phyloP scores from a whole-genome alignment of 2,113 vertebrate genomes.

The Blennius ocellaris region DNA sequence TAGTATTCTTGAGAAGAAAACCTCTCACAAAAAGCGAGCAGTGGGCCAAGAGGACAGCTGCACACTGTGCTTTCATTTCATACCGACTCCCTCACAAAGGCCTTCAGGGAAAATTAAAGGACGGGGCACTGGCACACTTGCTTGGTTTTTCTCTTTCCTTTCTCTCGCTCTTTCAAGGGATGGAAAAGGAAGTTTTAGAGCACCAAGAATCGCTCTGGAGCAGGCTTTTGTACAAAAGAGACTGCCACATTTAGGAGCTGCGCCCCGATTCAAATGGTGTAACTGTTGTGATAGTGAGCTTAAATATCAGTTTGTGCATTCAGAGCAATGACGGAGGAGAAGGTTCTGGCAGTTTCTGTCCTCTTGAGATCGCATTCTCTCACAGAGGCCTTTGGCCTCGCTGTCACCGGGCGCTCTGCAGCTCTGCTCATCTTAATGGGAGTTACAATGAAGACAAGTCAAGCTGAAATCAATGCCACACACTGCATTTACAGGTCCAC shows the following conservation, averaged over 20 bases:
- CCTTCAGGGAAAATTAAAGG: slow-evolving; percentile 74
- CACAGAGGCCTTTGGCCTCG: slow-evolving; percentile 8
- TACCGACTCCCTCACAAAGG: slow-evolving; percentile 66
- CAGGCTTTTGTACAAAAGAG: slow-evolving; percentile 47
- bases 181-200: slow-evolving; percentile 66
- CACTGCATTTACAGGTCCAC: slow-evolving; percentile 41
- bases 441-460: slow-evolving; percentile 44
- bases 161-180: slow-evolving; percentile 58
- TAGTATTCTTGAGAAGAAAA: slow-evolving; percentile 76
- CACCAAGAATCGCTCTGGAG: slow-evolving; percentile 50
- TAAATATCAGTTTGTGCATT: slow-evolving; percentile 49
- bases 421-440: slow-evolving; percentile 46
- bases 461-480: slow-evolving; percentile 57
- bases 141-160: slow-evolving; percentile 56
- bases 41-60: slow-evolving; percentile 78
- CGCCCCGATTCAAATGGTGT: slow-evolving; percentile 32
- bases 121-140: slow-evolving; percentile 74
- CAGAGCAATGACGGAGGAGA: slow-evolving; percentile 51
- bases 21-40: slow-evolving; percentile 67
- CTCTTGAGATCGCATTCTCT: slow-evolving; percentile 28
- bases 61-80: slow-evolving; percentile 78
- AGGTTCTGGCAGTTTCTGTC: slow-evolving; percentile 26
- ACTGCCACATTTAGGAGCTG: slow-evolving; percentile 44
- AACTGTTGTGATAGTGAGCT: slow-evolving; percentile 27
- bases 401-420: slow-evolving; percentile 26